Evolutionary conservation across 1,140 invertebrate genomes (phyloP).

Genomic region (Lepidotrigona ventralis): DNA sequence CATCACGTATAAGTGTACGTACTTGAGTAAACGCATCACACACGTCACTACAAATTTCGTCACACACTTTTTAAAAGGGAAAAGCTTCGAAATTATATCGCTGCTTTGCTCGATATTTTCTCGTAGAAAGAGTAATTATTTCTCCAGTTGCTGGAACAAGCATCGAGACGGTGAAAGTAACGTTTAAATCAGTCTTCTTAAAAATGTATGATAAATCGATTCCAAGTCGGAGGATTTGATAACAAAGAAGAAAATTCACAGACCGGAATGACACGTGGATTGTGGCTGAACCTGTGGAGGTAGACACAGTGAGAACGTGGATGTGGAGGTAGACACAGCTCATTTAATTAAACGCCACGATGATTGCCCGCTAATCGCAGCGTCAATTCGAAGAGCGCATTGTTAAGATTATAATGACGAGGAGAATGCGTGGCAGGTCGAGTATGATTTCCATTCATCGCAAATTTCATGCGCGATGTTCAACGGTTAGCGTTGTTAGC

Average conservation of each 20-base stretch:
- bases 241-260: neutral
- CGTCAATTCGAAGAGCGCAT: constrained; percentile 42
- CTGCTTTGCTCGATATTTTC: neutral
- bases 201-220: neutral
- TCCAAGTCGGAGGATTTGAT: constrained; percentile 1
- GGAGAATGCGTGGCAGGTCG: constrained; percentile 10
- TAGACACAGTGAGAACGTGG: neutral
- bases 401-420: constrained; percentile 41
- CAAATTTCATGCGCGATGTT: constrained; percentile 14
- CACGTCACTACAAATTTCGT: neutral
- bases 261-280: neutral
- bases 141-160: too few species aligned
- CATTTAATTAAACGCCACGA: constrained; percentile 51
- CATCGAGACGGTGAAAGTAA: neutral
- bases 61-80: neutral
- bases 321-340: constrained; percentile 16
- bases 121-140: too few species aligned
- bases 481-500: constrained; percentile 5
- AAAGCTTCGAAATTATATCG: neutral
- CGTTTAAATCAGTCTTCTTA: neutral
- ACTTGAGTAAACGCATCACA: constrained; percentile 13
- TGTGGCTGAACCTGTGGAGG: neutral
- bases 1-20: neutral
- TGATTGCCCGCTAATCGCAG: constrained; percentile 44
- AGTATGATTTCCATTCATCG: constrained; percentile 38